Conservation (phyloP, 2,888 invertebrate genomes). For the Xiphydria camelus region DNA sequence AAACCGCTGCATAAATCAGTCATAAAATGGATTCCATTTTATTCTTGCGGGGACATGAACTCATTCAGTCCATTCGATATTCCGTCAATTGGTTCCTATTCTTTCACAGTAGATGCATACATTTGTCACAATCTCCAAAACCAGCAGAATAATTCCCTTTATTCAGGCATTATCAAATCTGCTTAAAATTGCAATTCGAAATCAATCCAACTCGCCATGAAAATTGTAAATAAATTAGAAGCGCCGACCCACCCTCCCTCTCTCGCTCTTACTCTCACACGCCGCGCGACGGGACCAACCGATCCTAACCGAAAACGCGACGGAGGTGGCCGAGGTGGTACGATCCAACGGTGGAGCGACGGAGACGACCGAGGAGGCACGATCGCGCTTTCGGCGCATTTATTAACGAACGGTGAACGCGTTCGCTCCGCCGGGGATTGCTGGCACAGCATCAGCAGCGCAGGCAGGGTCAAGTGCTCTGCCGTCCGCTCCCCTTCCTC, state of each 20-base stretch:
- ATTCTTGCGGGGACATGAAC: no score
- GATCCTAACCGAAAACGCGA: constrained; percentile 11
- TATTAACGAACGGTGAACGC: constrained; percentile 40
- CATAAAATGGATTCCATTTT: no score
- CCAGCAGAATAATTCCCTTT: no score
- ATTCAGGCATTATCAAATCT: no score
- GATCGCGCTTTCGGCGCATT: no score
- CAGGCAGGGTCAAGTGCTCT: constrained; percentile 50
- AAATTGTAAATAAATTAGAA: constrained; percentile 46
- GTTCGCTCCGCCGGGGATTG: constrained; percentile 38
- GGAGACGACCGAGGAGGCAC: neutral
- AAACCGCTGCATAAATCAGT: no score
- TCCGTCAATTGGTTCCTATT: no score
- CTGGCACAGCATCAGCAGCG: constrained; percentile 46
- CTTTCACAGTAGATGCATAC: no score
- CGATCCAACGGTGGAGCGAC: neutral
- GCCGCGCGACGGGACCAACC: neutral
- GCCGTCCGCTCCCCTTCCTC: constrained; percentile 19
- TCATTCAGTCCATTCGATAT: no score
- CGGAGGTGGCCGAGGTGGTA: neutral
- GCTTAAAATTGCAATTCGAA: no score
- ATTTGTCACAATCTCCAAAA: no score
- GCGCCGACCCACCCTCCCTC: constrained; percentile 10
- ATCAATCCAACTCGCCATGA: no score
- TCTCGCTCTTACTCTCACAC: constrained; percentile 10